These are phyloP conservation scores for Nothocercus julius DNA, from an alignment of 2,113 vertebrate species.

Conservation along the genomic window DNA sequence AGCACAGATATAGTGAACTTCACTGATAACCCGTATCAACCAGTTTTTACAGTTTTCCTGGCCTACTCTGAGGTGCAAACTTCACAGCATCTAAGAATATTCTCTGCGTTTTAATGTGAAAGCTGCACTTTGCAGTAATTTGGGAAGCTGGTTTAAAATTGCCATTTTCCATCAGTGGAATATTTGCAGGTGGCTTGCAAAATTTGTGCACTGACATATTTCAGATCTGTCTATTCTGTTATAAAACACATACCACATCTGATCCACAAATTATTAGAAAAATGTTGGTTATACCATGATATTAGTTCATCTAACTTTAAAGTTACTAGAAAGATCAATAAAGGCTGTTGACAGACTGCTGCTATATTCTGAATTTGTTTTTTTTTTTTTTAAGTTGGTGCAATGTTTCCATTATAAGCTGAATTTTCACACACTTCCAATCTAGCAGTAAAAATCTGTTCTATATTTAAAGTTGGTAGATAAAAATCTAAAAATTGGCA, in stretches of 20 bases:
- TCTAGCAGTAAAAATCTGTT: neutral
- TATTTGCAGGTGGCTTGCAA: neutral
- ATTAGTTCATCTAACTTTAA: neutral
- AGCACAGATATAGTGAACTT: neutral
- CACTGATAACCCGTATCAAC: neutral
- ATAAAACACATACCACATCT: neutral
- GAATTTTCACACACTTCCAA: neutral
- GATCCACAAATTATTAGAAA: neutral
- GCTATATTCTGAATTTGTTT: neutral
- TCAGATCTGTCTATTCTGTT: neutral
- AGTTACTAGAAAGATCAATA: neutral
- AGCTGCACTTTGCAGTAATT: neutral
- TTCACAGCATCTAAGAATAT: neutral
- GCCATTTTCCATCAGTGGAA: neutral
- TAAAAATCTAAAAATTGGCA: neutral
- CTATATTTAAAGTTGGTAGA: neutral
- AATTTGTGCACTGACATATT: neutral
- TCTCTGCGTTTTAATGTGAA: neutral
- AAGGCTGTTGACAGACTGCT: neutral
- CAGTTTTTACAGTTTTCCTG: neutral
- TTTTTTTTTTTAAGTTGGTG: neutral
- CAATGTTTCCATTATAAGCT: neutral
- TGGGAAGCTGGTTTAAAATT: neutral
- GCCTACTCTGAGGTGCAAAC: rapidly evolving
- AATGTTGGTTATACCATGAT: neutral